Base-by-base conservation (phyloP, 2,888 invertebrate genomes). In the Cantharis nigra region DNA sequence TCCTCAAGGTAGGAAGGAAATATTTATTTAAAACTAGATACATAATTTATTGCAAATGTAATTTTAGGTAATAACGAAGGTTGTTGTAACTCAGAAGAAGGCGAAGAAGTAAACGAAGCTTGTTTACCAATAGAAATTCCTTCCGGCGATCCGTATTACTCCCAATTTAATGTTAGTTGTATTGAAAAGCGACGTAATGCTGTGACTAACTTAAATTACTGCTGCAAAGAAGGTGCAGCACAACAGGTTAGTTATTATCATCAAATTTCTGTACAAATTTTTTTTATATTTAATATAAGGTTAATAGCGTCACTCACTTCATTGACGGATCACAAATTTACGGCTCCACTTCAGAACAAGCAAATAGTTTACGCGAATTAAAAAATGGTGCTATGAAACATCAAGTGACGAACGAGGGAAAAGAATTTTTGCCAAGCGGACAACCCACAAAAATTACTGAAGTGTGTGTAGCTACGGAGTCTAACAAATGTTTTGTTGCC, bases 321-420 rank as follows among this genome's bases (percentile, higher is more conserved):
- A 85, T 93, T 3, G 96, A 96, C 84, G 92, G 92, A 0, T 95
- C 95, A 0, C 91, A 92, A 10, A 90, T 95, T 0, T 96, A 96
- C 83, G 95, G 96, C 0, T 94, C 93, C 4, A 91, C 91, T 63
- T 85, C 89, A 2, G 90, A 91, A 70, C 91, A 92, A 73, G 88
- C 92, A 5, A 85, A 88, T 0, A 87, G 90, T 1, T 84, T 96
- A 14, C 88, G 94, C 67, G 91, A 90, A 28, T 91, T 92, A 67
- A 89, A 89, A 1, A 91, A 90, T 3, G 95, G 95, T 0, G 88
- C 90, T 33, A 86, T 96, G 80, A 90, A 91, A 91, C 7, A 95
- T 95, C 3, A 90, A 72, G 91, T 91, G 79, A 93, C 94, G 80
- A 89, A 91, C 26, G 92, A 94, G 79, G 93, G 93, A 0, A 89